Evolutionary conservation across 1,140 invertebrate genomes (phyloP).

Genomic region (Piezodorus guildinii): DNA sequence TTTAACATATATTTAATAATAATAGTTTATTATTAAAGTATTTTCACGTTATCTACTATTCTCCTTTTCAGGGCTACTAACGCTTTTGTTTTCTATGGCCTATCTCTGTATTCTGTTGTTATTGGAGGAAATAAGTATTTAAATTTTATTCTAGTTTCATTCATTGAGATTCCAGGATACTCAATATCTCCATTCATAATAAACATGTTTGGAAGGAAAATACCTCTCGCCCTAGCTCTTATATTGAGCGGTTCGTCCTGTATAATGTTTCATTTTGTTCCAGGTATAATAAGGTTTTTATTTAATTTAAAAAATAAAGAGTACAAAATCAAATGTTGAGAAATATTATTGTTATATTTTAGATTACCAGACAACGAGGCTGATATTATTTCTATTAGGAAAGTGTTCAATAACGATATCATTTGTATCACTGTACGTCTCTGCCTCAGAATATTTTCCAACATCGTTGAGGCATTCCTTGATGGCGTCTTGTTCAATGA

Average conservation of each 20-base stretch:
- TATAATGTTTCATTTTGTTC: constrained; percentile 25
- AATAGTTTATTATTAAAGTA: no score
- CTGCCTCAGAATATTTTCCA: constrained; percentile 62
- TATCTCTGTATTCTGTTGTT: constrained; percentile 46
- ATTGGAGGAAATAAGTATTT: constrained; percentile 33
- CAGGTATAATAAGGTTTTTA: constrained; percentile 21
- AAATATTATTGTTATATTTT: no score
- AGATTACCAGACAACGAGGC: not conserved
- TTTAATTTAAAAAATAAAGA: no score
- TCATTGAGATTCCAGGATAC: constrained; percentile 39
- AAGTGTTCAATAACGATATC: constrained; percentile 60
- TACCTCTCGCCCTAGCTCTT: constrained; percentile 22
- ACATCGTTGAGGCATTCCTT: constrained; percentile 50
- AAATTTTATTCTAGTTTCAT: constrained; percentile 39
- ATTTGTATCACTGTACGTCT: constrained; percentile 58
- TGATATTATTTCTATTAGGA: constrained; percentile 52
- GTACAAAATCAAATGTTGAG: not conserved
- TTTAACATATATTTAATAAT: no score
- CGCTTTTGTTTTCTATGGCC: constrained; percentile 57
- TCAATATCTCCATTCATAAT: constrained; percentile 24
- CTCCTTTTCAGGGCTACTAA: constrained; percentile 47
- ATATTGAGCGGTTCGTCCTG: constrained; percentile 26
- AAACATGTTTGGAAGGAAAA: constrained; percentile 22
- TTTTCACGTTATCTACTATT: no score
- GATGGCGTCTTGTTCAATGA: constrained; percentile 54